Evolutionary conservation across 1,140 invertebrate genomes (phyloP).

Genomic region (Polyergus mexicanus): DNA sequence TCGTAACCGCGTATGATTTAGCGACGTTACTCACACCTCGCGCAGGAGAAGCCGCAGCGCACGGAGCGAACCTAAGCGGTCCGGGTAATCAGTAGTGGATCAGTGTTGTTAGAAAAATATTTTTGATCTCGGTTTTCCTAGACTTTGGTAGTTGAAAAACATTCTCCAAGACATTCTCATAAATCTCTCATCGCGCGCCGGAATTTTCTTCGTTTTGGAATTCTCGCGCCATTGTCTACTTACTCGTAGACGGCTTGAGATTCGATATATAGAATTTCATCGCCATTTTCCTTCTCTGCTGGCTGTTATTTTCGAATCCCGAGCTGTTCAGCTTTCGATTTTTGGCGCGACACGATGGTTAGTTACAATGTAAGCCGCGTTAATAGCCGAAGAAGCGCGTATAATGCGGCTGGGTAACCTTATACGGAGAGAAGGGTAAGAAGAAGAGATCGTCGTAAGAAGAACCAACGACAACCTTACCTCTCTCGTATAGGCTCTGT

Average conservation of each 20-base stretch:
- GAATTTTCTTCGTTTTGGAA: slow-evolving; percentile 19
- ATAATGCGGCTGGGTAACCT: slow-evolving; percentile 39
- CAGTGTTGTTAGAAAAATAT: slow-evolving; percentile 28
- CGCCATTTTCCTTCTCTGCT: neutral
- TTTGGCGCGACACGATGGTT: neutral
- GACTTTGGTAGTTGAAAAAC: neutral
- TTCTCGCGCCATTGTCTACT: neutral
- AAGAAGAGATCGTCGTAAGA: neutral
- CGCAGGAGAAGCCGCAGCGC: slow-evolving; percentile 52
- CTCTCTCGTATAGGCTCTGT: slow-evolving; percentile 54
- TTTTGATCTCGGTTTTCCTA: neutral
- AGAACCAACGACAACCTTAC: slow-evolving; percentile 29
- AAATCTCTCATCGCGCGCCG: neutral
- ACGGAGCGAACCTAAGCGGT: neutral
- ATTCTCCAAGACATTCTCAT: neutral
- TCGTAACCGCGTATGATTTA: slow-evolving; percentile 73
- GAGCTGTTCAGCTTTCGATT: neutral
- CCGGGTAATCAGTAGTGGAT: neutral
- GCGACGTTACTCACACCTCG: slow-evolving; percentile 68
- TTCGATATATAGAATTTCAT: slow-evolving; percentile 17
- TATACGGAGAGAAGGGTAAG: slow-evolving; percentile 52
- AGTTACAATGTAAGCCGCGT: slow-evolving; percentile 16
- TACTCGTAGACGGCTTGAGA: neutral
- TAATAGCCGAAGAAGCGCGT: slow-evolving; percentile 28
- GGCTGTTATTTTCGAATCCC: neutral